Base-by-base conservation (phyloP, 2,113 vertebrate species). In the Rhagologus leucostigma region DNA sequence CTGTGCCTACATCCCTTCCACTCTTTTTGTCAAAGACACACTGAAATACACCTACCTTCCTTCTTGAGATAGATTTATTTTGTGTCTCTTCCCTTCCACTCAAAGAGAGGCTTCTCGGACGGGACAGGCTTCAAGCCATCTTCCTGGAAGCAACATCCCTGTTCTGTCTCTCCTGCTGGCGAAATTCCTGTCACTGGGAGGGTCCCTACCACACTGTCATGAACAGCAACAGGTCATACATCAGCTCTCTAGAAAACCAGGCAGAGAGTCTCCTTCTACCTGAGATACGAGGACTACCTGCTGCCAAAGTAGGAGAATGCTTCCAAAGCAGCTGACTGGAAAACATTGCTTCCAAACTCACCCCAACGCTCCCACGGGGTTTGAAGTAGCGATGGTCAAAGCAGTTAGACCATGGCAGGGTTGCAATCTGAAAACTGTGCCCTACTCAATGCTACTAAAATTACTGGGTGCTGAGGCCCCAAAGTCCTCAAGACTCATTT, bases 401-500 rank as follows among this genome's bases (percentile, higher is more conserved):
- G n/a, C 13, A 76, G 41, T 65, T 49, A 60, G n/a, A 67, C 24
- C 30, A 22, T 0, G 1, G 18, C 1, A 9, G 35, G 13, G 16
- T 30, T 89, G 41, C 11, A 44, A 18, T 49, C 41, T 76, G 53
- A 75, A 73, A 76, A 68, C 16, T 15, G 26, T 76, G 21, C 42
- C 47, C 27, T 71, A 19, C 33, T 29, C 47, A 47, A 1, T 55
- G 35, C 41, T 46, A 24, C 53, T 67, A 73, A 64, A 91, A 76
- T 80, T 49, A 46, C 53, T 83, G 13, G 7, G 7, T 68, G 17
- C 24, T 69, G 75, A 57, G 42, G 53, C 81, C 62, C 64, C 24
- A 6, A 73, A 87, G 37, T 73, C 44, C 49, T 35, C 27, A n/a
- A 80, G 23, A 39, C 24, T 53, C 1, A 37, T 64, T 75, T 56